Evolutionary conservation across 2,797 vertebrate genomes (phyloP).

Genomic region (Acanthis flammea): DNA sequence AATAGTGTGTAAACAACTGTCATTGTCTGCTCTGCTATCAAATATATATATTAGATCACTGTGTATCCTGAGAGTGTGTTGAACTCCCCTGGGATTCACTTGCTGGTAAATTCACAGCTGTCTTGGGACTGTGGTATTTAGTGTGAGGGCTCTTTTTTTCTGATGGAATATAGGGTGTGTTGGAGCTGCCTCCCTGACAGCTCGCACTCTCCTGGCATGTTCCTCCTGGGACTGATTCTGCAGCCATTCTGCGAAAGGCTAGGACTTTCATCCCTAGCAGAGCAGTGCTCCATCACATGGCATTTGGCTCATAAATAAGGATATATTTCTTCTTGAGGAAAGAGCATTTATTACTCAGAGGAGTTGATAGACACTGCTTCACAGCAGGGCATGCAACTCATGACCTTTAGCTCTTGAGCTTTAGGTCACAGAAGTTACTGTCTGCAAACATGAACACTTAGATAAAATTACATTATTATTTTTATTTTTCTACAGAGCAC

Average conservation of each 20-base stretch:
- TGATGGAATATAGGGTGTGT: not conserved
- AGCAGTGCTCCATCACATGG: not conserved
- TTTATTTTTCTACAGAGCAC: not conserved
- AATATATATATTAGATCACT: not conserved
- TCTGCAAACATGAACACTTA: not conserved
- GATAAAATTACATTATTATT: not conserved
- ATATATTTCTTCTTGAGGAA: not conserved
- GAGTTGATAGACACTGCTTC: not conserved
- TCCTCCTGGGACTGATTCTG: not conserved
- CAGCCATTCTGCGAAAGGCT: rapidly evolving
- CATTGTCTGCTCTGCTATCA: not conserved
- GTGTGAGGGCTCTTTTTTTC: not conserved
- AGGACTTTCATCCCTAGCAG: rapidly evolving
- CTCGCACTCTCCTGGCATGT: rapidly evolving
- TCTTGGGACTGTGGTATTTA: not conserved
- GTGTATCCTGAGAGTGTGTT: not conserved
- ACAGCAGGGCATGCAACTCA: not conserved
- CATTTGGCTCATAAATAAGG: not conserved
- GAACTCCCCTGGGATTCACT: not conserved
- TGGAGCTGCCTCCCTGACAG: not conserved
- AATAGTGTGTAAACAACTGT: not conserved
- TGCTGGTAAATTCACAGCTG: not conserved
- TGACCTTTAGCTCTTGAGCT: not conserved
- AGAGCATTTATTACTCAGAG: not conserved
- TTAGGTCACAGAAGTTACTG: not conserved